phyloP scores from a whole-genome alignment of 2,888 invertebrate genomes.

The Xestobium rufovillosum region DNA sequence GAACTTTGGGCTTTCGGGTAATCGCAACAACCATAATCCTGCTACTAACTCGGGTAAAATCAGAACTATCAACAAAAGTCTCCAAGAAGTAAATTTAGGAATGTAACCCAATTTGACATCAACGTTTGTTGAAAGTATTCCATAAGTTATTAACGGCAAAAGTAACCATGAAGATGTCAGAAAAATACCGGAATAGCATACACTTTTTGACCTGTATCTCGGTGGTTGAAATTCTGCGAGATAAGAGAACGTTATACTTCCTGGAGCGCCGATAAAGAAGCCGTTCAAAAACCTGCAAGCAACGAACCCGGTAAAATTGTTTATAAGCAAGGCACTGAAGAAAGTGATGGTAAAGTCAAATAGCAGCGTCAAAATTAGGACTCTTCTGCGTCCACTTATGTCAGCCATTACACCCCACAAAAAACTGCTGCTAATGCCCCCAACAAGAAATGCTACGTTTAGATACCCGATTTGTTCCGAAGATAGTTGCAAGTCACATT shows the following conservation, averaged over 20 bases:
- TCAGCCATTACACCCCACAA: constrained; percentile 77
- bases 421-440: constrained; percentile 66
- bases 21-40: constrained; percentile 48
- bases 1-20: constrained; percentile 78
- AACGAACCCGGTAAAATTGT: constrained; percentile 17
- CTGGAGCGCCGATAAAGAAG: constrained; percentile 38
- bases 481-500: constrained; percentile 59
- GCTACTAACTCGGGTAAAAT: constrained; percentile 57
- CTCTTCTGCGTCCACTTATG: constrained; percentile 59
- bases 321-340: constrained; percentile 20
- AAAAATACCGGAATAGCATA: constrained; percentile 58
- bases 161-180: constrained; percentile 57
- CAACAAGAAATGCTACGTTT: constrained; percentile 65
- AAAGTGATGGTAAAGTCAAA: constrained; percentile 47
- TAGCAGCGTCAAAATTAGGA: constrained; percentile 32
- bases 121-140: constrained; percentile 31
- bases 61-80: constrained; percentile 60
- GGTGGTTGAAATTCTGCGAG: constrained; percentile 59
- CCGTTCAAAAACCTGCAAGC: constrained; percentile 58
- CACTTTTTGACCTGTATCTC: constrained; percentile 50
- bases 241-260: constrained; percentile 49
- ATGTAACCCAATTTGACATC: constrained; percentile 27
- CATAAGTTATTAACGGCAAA: constrained; percentile 47
- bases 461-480: constrained; percentile 62
- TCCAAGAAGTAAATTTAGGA: constrained; percentile 63